These are phyloP conservation scores for Eledone cirrhosa DNA, from an alignment of 2,888 invertebrate genomes.

Conservation along the genomic window DNA sequence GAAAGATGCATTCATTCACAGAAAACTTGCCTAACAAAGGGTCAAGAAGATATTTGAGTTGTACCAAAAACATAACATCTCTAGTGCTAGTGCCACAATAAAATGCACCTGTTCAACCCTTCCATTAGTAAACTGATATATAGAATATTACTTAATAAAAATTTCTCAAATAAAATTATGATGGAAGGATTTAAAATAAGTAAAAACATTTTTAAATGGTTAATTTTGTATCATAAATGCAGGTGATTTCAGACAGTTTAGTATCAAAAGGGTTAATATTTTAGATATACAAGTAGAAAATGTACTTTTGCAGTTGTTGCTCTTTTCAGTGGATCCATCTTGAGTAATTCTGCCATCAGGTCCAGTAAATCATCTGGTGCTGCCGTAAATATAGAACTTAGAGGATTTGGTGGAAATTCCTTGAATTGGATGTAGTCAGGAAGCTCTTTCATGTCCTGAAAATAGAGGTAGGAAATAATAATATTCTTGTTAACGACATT, in stretches of 20 bases:
- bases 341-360: conserved; percentile 80
- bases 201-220: no score
- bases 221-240: not conserved
- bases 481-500: not conserved
- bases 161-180: no score
- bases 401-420: conserved; percentile 81
- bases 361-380: conserved; percentile 90
- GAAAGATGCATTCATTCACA: no score
- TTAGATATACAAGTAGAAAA: not conserved
- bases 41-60: no score
- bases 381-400: conserved; percentile 94
- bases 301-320: conserved; percentile 76
- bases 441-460: conserved; percentile 68
- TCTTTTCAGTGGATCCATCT: conserved; percentile 83
- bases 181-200: no score
- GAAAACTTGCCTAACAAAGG: no score
- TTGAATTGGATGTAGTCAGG: conserved; percentile 95
- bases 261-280: no score
- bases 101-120: no score
- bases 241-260: not conserved
- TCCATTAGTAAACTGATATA: no score
- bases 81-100: no score
- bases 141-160: no score
- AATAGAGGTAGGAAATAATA: conserved; percentile 10
- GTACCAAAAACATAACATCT: no score